Conservation (phyloP, 1,140 invertebrate species). For the Hestina assimilis region DNA sequence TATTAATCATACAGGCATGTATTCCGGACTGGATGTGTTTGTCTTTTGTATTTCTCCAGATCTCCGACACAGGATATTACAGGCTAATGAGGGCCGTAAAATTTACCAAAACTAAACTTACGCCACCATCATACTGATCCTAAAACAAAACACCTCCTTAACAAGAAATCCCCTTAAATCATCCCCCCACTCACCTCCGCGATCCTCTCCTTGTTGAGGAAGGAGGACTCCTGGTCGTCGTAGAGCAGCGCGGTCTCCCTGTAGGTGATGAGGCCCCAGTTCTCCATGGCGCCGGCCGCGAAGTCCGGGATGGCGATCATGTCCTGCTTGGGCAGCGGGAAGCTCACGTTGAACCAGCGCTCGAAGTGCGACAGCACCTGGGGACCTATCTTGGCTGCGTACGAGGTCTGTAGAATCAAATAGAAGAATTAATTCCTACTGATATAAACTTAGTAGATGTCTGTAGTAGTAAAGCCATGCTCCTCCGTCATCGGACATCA, state of each 20-base stretch:
- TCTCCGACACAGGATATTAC: too few species aligned
- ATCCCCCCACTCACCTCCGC: slow-evolving; percentile 72
- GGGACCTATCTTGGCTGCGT: slow-evolving; percentile 84
- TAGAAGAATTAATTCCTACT: too few species aligned
- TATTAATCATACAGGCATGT: too few species aligned
- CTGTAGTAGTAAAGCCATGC: too few species aligned
- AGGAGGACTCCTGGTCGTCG: slow-evolving; percentile 82
- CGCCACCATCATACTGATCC: too few species aligned
- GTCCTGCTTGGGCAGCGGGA: slow-evolving; percentile 80
- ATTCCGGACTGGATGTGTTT: too few species aligned
- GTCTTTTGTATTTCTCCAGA: too few species aligned
- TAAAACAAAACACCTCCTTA: too few species aligned
- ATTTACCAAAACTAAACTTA: too few species aligned
- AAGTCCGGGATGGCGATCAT: slow-evolving; percentile 87
- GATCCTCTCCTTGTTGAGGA: slow-evolving; percentile 81
- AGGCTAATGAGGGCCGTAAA: too few species aligned
- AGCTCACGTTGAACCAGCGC: slow-evolving; percentile 72
- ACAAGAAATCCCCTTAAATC: neutral
- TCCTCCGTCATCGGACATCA: too few species aligned
- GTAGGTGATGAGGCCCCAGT: slow-evolving; percentile 83
- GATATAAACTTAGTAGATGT: too few species aligned
- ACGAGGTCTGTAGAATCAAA: slow-evolving; percentile 67
- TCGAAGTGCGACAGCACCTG: slow-evolving; percentile 85
- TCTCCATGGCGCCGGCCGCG: slow-evolving; percentile 89
- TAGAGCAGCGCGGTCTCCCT: slow-evolving; percentile 85